Evolutionary conservation across 1,140 invertebrate species (phyloP).

Genomic region (Plectus sambesii): DNA sequence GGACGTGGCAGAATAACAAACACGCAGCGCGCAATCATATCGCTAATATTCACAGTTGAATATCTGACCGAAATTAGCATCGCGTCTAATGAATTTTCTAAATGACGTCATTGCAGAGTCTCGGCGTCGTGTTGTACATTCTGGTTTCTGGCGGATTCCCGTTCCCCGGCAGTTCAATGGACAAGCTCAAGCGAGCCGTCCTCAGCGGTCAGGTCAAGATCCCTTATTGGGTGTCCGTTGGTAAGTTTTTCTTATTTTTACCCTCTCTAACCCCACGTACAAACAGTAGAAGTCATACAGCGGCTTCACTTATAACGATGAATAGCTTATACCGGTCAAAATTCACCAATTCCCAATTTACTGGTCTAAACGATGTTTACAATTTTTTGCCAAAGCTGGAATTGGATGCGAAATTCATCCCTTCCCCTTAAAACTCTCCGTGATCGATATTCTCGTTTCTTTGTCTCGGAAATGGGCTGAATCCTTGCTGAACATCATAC

Average conservation of each 20-base stretch:
- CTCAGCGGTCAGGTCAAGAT: conserved; percentile 37
- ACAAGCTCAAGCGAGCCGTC: conserved; percentile 36
- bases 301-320: not conserved
- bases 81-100: too few species aligned
- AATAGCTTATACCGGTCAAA: conserved; percentile 1
- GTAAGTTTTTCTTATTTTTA: conserved; percentile 13
- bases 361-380: not conserved
- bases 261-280: not conserved
- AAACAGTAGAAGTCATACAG: not conserved
- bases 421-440: not conserved
- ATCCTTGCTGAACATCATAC: too few species aligned
- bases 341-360: not conserved
- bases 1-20: too few species aligned
- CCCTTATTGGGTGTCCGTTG: conserved; percentile 45
- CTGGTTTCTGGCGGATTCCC: conserved; percentile 63
- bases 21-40: too few species aligned
- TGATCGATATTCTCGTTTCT: too few species aligned
- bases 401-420: too few species aligned
- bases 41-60: too few species aligned
- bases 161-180: conserved; percentile 44
- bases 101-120: conserved; percentile 57
- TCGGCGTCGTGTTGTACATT: conserved; percentile 84
- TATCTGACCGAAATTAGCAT: too few species aligned
- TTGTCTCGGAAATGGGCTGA: too few species aligned
- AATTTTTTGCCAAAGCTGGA: too few species aligned